Percentiles rank a stretch among this genome's conserved stretches.
phyloP scores from a whole-genome alignment of 2,888 invertebrate genomes.

The Ectobius pallidus region DNA sequence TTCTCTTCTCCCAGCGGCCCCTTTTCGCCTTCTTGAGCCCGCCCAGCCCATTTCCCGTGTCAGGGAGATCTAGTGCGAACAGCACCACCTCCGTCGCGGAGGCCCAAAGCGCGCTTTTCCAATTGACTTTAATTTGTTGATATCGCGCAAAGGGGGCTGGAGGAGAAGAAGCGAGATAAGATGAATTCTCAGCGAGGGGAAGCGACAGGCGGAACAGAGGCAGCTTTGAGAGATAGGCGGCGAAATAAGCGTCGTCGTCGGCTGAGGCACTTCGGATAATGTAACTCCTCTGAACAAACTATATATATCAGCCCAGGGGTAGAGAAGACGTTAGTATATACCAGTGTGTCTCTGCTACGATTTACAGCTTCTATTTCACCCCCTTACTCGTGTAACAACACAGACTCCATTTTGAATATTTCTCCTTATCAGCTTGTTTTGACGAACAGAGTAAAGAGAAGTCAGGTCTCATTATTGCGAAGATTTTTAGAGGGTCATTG shows the following conservation, averaged over 20 bases:
- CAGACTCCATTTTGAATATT: too few relatives aligned
- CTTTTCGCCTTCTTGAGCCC: slow-evolving; percentile 24
- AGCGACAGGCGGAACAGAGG: slow-evolving; percentile 26
- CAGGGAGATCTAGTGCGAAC: slow-evolving; percentile 42
- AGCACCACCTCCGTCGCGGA: slow-evolving; percentile 29
- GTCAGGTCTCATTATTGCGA: too few relatives aligned
- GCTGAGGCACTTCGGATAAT: slow-evolving; percentile 16
- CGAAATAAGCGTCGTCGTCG: slow-evolving; percentile 37
- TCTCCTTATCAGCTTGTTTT: too few relatives aligned
- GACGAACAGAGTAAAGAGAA: too few relatives aligned
- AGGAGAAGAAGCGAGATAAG: slow-evolving; percentile 28
- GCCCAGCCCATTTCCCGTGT: slow-evolving; percentile 39
- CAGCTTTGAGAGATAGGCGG: slow-evolving; percentile 33
- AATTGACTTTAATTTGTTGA: slow-evolving; percentile 43
- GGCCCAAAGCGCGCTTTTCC: slow-evolving; percentile 32
- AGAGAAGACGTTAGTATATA: too few relatives aligned
- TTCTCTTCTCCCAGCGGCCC: slow-evolving; percentile 10
- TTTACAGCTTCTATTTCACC: too few relatives aligned
- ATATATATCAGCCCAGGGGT: background rate
- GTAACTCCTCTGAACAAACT: background rate
- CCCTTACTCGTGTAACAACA: too few relatives aligned
- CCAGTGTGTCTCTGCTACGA: too few relatives aligned
- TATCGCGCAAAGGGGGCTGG: slow-evolving; percentile 34
- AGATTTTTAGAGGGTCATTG: too few relatives aligned
- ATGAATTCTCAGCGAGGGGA: slow-evolving; percentile 34